Conservation (phyloP, 2,797 vertebrate species). For the Salmo trutta region DNA sequence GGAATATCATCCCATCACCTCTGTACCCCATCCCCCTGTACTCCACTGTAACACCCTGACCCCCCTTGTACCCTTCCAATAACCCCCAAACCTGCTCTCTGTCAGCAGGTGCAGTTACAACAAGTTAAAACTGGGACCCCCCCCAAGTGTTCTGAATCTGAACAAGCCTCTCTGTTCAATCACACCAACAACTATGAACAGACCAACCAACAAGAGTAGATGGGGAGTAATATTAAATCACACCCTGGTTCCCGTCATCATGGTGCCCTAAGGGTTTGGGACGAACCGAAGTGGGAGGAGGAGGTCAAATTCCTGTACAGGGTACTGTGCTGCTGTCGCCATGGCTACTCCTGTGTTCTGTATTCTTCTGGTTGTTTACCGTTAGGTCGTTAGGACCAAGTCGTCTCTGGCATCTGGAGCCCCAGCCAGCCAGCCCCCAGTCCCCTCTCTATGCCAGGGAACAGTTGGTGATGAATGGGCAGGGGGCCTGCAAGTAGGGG, state of each 20-base stretch:
- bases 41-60: not conserved
- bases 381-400: not conserved
- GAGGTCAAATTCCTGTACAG: not conserved
- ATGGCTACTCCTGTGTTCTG: slow-evolving; percentile 14
- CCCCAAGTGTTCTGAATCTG: not conserved
- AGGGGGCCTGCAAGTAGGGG: no score
- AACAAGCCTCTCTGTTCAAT: not conserved
- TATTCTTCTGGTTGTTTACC: not conserved
- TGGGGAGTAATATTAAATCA: not conserved
- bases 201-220: not conserved
- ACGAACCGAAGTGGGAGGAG: not conserved
- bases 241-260: not conserved
- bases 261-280: not conserved
- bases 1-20: not conserved
- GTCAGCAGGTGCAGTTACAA: slow-evolving; percentile 41
- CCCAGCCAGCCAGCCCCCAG: not conserved
- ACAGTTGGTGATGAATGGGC: not conserved
- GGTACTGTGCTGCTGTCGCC: slow-evolving; percentile 23
- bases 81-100: slow-evolving; percentile 28
- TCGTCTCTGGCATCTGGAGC: not conserved
- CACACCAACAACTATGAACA: not conserved
- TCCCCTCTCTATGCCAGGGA: not conserved
- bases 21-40: slow-evolving; percentile 2
- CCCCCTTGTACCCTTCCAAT: not conserved
- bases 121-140: slow-evolving; percentile 25